Percentiles rank a stretch among this genome's conserved stretches.
phyloP scores from a whole-genome alignment of 2,888 invertebrate genomes.

The Vanessa cardui region DNA sequence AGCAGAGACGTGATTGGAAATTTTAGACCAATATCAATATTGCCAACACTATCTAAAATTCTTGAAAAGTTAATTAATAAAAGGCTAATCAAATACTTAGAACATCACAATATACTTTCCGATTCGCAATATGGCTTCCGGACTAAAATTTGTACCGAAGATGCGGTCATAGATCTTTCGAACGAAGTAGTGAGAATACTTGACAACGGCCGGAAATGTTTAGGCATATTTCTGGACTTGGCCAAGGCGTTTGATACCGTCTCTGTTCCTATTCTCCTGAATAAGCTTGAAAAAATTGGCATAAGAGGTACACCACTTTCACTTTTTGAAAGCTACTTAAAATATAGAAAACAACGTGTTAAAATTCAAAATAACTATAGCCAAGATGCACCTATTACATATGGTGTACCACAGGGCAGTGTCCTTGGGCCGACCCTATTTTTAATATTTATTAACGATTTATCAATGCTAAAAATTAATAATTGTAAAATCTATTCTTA shows the following conservation, averaged over 20 bases:
- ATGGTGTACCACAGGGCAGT: background rate
- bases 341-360: background rate
- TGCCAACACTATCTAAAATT: conserved; percentile 35
- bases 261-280: background rate
- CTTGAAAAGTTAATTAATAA: conserved; percentile 35
- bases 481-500: conserved; percentile 13
- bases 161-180: conserved; percentile 20
- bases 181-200: background rate
- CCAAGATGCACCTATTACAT: background rate
- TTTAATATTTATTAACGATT: background rate
- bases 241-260: conserved; percentile 6
- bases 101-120: conserved; percentile 20
- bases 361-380: background rate
- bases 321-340: background rate
- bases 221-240: conserved; percentile 1
- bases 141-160: conserved; percentile 19
- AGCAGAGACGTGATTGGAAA: conserved; percentile 28
- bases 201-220: background rate
- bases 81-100: conserved; percentile 23
- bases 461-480: background rate
- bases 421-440: background rate
- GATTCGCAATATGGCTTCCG: conserved; percentile 34
- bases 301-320: background rate
- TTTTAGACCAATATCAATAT: conserved; percentile 36
- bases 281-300: background rate